A percentile compares a stretch with the other conserved stretches of the same genome.
phyloP scores from a whole-genome alignment of 2,888 invertebrate species.

The Agonopterix heracliana region DNA sequence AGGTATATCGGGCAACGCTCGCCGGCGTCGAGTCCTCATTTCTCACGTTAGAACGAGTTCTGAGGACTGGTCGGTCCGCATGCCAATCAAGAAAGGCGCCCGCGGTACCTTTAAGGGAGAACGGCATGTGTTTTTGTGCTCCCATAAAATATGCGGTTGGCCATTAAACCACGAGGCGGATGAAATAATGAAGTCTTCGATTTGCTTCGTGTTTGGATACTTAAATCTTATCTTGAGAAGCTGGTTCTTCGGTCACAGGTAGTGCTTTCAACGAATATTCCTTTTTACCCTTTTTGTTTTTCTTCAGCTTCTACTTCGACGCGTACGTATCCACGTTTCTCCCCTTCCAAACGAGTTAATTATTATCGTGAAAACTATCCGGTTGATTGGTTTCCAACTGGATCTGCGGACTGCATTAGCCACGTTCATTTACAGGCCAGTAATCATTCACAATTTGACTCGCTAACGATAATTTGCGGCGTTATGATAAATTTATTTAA shows the following conservation, averaged over 20 bases:
- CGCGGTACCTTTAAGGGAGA: conserved; percentile 62
- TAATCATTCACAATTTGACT: conserved; percentile 30
- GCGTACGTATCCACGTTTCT: no score
- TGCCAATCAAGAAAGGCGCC: conserved; percentile 65
- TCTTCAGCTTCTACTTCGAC: no score
- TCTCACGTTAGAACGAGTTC: conserved; percentile 64
- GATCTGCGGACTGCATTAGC: conserved; percentile 10
- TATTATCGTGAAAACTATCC: no score
- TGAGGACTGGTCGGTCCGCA: conserved; percentile 52
- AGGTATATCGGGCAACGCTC: conserved; percentile 51
- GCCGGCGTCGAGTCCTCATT: conserved; percentile 46
- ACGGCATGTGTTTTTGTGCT: conserved; percentile 55
- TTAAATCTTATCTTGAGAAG: conserved; percentile 2
- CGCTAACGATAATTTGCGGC: conserved; percentile 23
- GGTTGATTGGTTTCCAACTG: neutral
- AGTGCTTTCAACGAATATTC: neutral
- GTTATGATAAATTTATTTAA: conserved; percentile 33
- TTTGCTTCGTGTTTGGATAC: conserved; percentile 1
- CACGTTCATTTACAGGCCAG: conserved; percentile 6
- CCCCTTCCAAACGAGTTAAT: no score
- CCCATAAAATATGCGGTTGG: conserved; percentile 39
- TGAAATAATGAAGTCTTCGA: conserved; percentile 28
- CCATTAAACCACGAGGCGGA: conserved; percentile 34
- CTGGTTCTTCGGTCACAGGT: neutral
- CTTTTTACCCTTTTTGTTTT: neutral